phyloP scores from a whole-genome alignment of 1,140 invertebrate genomes.

The Antheraea pernyi region DNA sequence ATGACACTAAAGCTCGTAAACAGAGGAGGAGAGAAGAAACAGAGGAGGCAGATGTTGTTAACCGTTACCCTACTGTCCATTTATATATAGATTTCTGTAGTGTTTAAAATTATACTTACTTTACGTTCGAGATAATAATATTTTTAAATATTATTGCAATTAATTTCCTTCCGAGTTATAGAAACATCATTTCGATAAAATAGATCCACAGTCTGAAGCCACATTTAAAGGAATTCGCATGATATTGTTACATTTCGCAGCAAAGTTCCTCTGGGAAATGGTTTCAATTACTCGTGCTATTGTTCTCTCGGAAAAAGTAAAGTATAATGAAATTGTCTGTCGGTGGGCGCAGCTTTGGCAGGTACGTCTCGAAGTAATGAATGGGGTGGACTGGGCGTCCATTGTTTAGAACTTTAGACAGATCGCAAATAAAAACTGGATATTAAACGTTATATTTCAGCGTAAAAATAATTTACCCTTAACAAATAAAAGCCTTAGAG shows the following conservation, averaged over 20 bases:
- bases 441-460: neutral
- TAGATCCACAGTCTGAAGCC: neutral
- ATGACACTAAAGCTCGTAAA: no score
- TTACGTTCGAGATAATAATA: no score
- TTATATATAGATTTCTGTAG: no score
- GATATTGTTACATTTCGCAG: neutral
- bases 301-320: constrained; percentile 11
- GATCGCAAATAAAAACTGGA: neutral
- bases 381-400: no score
- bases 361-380: neutral
- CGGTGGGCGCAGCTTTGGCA: neutral
- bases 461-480: no score
- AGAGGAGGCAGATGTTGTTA: no score
- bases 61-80: no score
- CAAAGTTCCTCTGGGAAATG: neutral
- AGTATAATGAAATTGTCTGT: constrained; percentile 13
- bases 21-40: no score
- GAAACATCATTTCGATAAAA: neutral
- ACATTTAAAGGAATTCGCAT: neutral
- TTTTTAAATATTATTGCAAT: no score
- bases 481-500: no score
- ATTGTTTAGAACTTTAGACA: neutral
- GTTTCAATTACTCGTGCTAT: constrained; percentile 10
- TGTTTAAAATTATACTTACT: no score
- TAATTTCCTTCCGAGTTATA: neutral